phyloP scores from a whole-genome alignment of 2,888 invertebrate species.

The Gymnocheta viridis region DNA sequence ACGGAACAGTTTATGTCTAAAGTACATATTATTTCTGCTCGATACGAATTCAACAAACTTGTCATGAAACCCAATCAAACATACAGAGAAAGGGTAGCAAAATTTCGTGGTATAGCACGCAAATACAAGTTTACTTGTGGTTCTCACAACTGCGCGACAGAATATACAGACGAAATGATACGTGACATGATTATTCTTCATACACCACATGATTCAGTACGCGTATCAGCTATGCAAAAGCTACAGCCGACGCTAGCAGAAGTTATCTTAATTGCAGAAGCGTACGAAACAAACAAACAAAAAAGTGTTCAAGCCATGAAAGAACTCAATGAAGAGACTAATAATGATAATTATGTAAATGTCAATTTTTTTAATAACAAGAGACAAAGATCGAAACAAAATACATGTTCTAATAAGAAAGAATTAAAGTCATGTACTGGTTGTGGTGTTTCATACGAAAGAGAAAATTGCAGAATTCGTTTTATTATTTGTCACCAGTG shows the following conservation, averaged over 20 bases:
- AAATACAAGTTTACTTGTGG: constrained; percentile 21
- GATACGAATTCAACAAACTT: constrained; percentile 15
- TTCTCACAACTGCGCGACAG: not conserved
- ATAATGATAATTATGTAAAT: too few species aligned
- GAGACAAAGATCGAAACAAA: too few species aligned
- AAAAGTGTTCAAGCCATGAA: too few species aligned
- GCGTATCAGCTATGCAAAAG: constrained; percentile 41
- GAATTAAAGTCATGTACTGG: constrained; percentile 6
- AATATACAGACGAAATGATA: constrained; percentile 34
- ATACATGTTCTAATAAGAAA: too few species aligned
- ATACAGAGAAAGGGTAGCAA: constrained; percentile 37
- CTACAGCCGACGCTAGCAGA: constrained; percentile 42
- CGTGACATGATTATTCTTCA: constrained; percentile 30
- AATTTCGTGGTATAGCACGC: constrained; percentile 26
- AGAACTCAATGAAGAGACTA: too few species aligned
- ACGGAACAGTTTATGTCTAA: too few species aligned
- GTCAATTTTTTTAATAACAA: too few species aligned
- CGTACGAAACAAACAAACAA: too few species aligned
- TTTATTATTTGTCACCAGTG: constrained; percentile 5
- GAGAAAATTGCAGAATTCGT: constrained; percentile 21
- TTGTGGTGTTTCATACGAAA: constrained; percentile 3
- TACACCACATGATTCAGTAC: constrained; percentile 39
- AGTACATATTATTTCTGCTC: not conserved
- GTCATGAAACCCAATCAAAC: constrained; percentile 17
- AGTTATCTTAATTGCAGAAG: constrained; percentile 38